Base-by-base conservation (phyloP, 2,113 vertebrate species). In the Menidia beryllina region DNA sequence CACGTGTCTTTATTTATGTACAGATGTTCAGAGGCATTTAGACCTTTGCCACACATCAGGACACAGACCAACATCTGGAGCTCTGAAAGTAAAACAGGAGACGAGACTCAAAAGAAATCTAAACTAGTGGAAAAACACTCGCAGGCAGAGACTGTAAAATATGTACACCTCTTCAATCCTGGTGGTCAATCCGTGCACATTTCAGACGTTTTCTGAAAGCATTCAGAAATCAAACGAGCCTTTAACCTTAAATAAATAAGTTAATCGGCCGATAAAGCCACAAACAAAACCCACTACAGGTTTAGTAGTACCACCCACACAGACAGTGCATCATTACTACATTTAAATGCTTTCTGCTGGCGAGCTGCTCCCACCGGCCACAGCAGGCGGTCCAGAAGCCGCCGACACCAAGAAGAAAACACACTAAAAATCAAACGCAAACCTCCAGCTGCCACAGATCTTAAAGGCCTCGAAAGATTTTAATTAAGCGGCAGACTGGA, bases 1-100 rank as follows among this genome's bases (percentile, higher is more conserved):
- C 65, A 61, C 79, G 1, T 79, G 45, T 60, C 68, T 92, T 91
- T 92, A 91, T 91, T 91, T 83, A 82, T 88, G 80, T 89, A 90
- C 88, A 89, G 68, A 69, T 81, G 78, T 80, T 72, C 70, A 85
- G 72, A 85, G 7, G 74, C 60, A 41, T 75, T 57, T 43, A 59
- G 47, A 66, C 60, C 82, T 77, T 57, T 71, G 77, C 82, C 78
- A 77, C 75, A 84, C 70, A 52, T 79, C 65, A 84, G 59, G 71
- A 69, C 36, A 51, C 68, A 82, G 24, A 79, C 3, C 30, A 55
- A 87, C 55, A 62, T 60, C 36, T 60, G 68, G 65, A 75, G 53
- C 50, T 75, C 75, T 75, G 5, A 14, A 15, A n/a, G 72, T 76
- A 11, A 69, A 45, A 83, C 58, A 19, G 69, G 56, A 71, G n/a